These are phyloP conservation scores for Zingel zingel DNA, from an alignment of 2,113 vertebrate species.

Conservation along the genomic window DNA sequence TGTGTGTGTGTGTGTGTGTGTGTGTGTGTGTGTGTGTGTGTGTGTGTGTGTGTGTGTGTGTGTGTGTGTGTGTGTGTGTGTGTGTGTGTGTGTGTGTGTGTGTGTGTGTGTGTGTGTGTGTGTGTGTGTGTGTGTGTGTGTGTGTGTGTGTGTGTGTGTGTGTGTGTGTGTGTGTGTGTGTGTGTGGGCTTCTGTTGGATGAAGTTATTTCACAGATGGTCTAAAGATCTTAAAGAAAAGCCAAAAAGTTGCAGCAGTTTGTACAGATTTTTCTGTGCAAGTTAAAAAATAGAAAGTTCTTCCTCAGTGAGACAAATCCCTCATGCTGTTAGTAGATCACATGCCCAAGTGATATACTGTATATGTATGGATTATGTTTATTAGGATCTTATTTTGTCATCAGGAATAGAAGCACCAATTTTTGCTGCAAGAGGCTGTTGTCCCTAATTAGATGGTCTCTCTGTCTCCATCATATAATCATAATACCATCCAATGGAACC, in stretches of 20 bases:
- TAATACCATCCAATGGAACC: slow-evolving; percentile 33
- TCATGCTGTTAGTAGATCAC: not conserved
- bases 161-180: not conserved
- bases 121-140: slow-evolving; percentile 68
- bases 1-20: not conserved
- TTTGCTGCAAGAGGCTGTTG: not conserved
- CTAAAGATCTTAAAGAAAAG: not conserved
- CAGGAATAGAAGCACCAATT: not conserved
- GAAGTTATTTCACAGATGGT: not conserved
- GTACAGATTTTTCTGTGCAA: not conserved
- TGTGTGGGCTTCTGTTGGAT: not conserved
- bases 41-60: slow-evolving; percentile 48
- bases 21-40: not conserved
- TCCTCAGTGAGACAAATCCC: not conserved
- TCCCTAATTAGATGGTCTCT: not conserved
- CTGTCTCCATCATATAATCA: slow-evolving; percentile 22
- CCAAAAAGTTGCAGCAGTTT: not conserved
- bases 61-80: slow-evolving; percentile 49
- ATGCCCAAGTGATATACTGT: no score
- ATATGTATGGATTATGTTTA: not conserved
- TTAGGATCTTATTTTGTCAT: not conserved
- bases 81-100: not conserved
- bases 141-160: not conserved
- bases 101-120: not conserved
- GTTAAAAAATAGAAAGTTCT: not conserved